These are phyloP conservation scores for Balearica regulorum DNA, from an alignment of 2,797 vertebrate genomes.

Conservation along the genomic window DNA sequence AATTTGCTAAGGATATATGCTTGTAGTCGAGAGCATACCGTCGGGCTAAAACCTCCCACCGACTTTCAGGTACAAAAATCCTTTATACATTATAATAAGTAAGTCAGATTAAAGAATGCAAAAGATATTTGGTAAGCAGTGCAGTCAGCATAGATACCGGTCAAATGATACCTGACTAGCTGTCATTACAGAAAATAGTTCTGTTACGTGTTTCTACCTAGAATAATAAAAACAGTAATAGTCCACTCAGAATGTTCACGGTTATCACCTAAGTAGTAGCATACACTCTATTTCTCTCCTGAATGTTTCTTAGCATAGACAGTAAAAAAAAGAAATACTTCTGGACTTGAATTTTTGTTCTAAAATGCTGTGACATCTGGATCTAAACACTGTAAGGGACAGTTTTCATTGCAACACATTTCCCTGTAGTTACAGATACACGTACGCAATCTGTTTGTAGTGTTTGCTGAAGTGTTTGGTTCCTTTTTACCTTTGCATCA, in stretches of 20 bases:
- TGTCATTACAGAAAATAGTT: background rate
- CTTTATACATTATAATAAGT: background rate
- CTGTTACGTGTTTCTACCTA: background rate
- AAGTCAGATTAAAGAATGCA: background rate
- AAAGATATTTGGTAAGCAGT: background rate
- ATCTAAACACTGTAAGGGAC: background rate
- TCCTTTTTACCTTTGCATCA: background rate
- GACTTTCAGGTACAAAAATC: background rate
- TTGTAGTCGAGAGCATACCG: background rate
- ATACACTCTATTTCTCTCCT: background rate
- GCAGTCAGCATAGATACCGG: background rate
- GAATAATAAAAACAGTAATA: background rate
- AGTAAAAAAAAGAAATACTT: background rate
- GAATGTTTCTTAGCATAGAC: background rate
- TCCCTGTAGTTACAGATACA: background rate
- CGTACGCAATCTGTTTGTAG: background rate
- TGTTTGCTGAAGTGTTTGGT: background rate
- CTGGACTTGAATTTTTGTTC: background rate
- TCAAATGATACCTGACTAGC: background rate
- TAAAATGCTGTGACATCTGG: background rate
- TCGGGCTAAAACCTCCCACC: background rate
- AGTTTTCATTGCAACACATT: background rate
- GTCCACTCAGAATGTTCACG: background rate
- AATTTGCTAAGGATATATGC: background rate
- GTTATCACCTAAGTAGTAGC: background rate